Evolutionary conservation across 2,888 invertebrate genomes (phyloP), one percentile per base, ranked within the genome.

Genomic region (Sipha maydis): DNA sequence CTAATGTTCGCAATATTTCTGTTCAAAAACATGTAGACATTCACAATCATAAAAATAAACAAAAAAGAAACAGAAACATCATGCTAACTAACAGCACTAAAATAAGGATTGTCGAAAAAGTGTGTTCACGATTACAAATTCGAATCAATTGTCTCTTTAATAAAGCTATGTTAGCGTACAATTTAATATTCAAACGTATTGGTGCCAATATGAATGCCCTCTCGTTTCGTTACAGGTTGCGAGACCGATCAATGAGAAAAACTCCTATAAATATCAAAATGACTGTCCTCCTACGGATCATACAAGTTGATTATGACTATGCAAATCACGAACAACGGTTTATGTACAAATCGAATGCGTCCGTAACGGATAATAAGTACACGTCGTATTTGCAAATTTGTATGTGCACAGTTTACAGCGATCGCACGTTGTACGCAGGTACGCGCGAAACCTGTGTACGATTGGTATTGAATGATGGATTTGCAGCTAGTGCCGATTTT

Each of bases 261-360:
- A 61, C 25, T 34, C n/a, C n/a, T n/a, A n/a, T 11, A 21, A 11
- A 80, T 41, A 69, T 41, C 7, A 38, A 69, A 21, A 28, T 48
- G 28, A 69, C 41, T 69, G 82, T 82, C 82, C 28, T 67, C 82
- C 82, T 82, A 82, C 82, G 41, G 82, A 82, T 82, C 82, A 8
- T 69, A 82, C 69, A 67, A 41, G 82, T 82, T 9, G 69, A 82
- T 69, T 69, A 69, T 82, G 69, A 82, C 41, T 82, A 82, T 82
- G 82, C 67, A 82, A 82, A 82, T 82, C 41, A 28, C 41, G 82
- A 48, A 67, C 69, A 41, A 82, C 82, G 69, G 69, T 61, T 21
- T 82, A 69, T 17, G n/a, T 28, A 69, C 28, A 25, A n/a, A 67
- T 38, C 67, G 69, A 67, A 67, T 28, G 28, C 5, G 69, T 80